Percentiles rank a stretch among this genome's conserved stretches.
Conservation (phyloP, 2,113 vertebrate genomes). For the Phrynosoma platyrhinos region DNA sequence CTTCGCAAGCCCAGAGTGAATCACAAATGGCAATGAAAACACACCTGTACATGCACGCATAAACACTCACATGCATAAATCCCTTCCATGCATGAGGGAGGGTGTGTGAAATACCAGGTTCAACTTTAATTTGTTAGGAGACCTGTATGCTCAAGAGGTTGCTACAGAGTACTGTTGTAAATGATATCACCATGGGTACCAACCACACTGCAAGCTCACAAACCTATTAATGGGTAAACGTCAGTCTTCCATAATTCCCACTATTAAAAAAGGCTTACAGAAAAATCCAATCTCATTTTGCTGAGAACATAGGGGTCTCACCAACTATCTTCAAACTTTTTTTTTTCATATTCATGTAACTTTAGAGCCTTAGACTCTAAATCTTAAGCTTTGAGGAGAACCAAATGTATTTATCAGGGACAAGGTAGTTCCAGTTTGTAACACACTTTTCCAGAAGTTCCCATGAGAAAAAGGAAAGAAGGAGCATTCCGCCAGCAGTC, state of each 20-base stretch:
- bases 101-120: not conserved
- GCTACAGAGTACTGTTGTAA: constrained; percentile 53
- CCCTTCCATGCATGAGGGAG: not conserved
- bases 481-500: not conserved
- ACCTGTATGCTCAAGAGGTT: constrained; percentile 16
- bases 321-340: constrained; percentile 63
- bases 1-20: constrained; percentile 43
- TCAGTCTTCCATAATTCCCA: constrained; percentile 68
- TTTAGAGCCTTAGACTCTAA: constrained; percentile 51
- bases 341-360: constrained; percentile 40
- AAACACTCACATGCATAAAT: constrained; percentile 33
- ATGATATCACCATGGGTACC: constrained; percentile 59
- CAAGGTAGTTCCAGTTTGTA: constrained; percentile 7
- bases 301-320: constrained; percentile 62
- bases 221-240: constrained; percentile 64
- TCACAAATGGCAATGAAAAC: constrained; percentile 56
- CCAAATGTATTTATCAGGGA: constrained; percentile 65
- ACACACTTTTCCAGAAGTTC: not conserved
- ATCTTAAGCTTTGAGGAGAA: constrained; percentile 48
- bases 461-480: not conserved
- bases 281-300: constrained; percentile 74
- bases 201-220: constrained; percentile 56
- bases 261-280: constrained; percentile 80
- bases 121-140: constrained; percentile 53
- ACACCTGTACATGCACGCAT: not conserved